Base-by-base conservation (phyloP, 2,888 invertebrate genomes). In the Ichneumoninae sp. region DNA sequence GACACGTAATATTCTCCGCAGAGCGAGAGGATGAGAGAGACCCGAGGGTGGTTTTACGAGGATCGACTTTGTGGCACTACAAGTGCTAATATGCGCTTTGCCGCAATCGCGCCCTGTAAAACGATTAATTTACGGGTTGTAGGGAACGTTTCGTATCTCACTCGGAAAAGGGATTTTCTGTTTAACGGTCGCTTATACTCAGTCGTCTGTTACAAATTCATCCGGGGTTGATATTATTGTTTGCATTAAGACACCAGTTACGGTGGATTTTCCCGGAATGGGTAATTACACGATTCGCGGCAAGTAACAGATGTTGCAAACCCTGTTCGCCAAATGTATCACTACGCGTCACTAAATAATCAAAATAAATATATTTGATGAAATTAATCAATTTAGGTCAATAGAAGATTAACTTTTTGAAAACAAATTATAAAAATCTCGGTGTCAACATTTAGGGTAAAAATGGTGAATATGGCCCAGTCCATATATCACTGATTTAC, bases 81-180 rank as follows among this genome's bases (percentile, higher is more conserved):
- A 54, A 62, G 74, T 69, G 69, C 69, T 74, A 74, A 50, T 69
- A 60, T 74, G 74, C 65, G 52, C 62, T 80, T 75, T 62, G 22
- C 52, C 75, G n/a, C 19, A 69, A 60, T 68, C n/a, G 54, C 36
- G 19, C 44, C 16, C 22, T 33, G 13, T 19, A 13, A 71, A 19
- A 47, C 52, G 19, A 33, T 68, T n/a, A 6, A 57, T 36, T n/a
- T 30, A 33, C 33, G 36, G 33, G 7, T 26, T 30, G 1, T 16
- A 65, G 26, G 19, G 26, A 54, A 50, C 8, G 54, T 74, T 65
- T 22, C 6, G 62, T 22, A 62, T 74, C 57, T 26, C 62, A 8
- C 30, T 75, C 22, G 52, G 74, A 44, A 65, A 19, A 33, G 22
- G 36, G 19, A 50, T 19, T 65, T 66, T 22, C 50, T 22, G 26